phyloP scores from a whole-genome alignment of 2,888 invertebrate species.

The Leptura quadrifasciata region DNA sequence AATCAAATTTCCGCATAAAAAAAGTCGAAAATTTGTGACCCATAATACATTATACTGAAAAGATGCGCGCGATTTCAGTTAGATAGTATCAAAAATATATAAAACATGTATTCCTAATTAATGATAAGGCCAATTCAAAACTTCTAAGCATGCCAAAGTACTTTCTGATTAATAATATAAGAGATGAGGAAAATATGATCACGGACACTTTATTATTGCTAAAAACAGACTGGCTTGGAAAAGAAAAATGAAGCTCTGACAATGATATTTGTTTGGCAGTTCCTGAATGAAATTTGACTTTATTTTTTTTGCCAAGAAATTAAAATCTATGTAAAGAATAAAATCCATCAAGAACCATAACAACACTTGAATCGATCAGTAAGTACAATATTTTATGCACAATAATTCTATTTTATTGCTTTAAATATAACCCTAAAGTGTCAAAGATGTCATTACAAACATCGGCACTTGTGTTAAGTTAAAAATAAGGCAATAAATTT shows the following conservation, averaged over 20 bases:
- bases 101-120: too few relatives aligned
- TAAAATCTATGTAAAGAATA: slow-evolving; percentile 46
- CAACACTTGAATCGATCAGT: slow-evolving; percentile 11
- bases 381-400: slow-evolving; percentile 10
- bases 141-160: too few relatives aligned
- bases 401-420: neutral
- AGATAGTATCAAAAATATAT: too few relatives aligned
- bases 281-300: slow-evolving; percentile 38
- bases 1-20: too few relatives aligned
- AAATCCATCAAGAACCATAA: slow-evolving; percentile 33
- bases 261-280: slow-evolving; percentile 46
- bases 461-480: neutral
- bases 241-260: slow-evolving; percentile 41
- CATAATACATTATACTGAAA: too few relatives aligned
- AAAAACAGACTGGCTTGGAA: slow-evolving; percentile 24
- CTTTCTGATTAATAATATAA: too few relatives aligned
- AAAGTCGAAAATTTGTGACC: too few relatives aligned
- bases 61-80: too few relatives aligned
- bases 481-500: neutral
- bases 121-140: too few relatives aligned
- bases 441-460: slow-evolving; percentile 24
- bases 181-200: neutral
- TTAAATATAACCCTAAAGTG: slow-evolving; percentile 18
- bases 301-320: slow-evolving; percentile 37
- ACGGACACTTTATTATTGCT: neutral